Evolutionary conservation across 2,888 invertebrate species (phyloP), one percentile per base, ranked within the genome.

Genomic region (Epirrita christyi): DNA sequence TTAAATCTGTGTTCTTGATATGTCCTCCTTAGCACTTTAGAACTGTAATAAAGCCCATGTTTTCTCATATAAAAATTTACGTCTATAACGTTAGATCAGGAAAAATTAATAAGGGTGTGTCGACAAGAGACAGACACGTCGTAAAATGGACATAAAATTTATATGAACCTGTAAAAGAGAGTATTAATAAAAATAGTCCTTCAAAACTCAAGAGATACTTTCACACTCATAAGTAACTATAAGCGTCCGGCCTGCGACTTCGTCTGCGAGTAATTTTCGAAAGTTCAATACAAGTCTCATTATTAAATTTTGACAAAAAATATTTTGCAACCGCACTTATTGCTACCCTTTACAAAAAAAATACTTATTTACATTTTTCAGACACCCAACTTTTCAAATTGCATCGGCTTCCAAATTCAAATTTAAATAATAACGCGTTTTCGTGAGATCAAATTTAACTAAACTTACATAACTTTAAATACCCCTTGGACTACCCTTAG

Each of bases 111-210:
- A 85, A 78, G 72, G 66, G 57, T 64, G 61, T 66, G 76, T 63
- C 64, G 61, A 68, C 74, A 75, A 70, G 66, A 71, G 75, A 64
- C 73, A 76, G 78, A 85, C 83, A 79, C 70, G 70, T 74, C 79
- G 72, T 86, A 85, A 87, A 86, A 83, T 68, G 64, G 62, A 67
- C 76, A 75, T 86, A 80, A 85, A 83, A 76, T 75, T 81, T 83
- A 82, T 78, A 81, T 73, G 75, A 74, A 64, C 70, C 72, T 55
- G 78, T 86, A 85, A 86, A 86, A 75, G 64, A 66, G 74, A 78
- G 75, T 78, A 76, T 77, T 78, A 80, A 82, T 81, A 80, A 78
- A 64, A 70, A 63, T 69, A 60, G 7, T 70, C 42, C 48, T 57
- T 61, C 52, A 43, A 51, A 59, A 59, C 41, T 55, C n/a, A 43